Conservation (phyloP, 23 tunicate genomes). For the Corella eumyota region DNA sequence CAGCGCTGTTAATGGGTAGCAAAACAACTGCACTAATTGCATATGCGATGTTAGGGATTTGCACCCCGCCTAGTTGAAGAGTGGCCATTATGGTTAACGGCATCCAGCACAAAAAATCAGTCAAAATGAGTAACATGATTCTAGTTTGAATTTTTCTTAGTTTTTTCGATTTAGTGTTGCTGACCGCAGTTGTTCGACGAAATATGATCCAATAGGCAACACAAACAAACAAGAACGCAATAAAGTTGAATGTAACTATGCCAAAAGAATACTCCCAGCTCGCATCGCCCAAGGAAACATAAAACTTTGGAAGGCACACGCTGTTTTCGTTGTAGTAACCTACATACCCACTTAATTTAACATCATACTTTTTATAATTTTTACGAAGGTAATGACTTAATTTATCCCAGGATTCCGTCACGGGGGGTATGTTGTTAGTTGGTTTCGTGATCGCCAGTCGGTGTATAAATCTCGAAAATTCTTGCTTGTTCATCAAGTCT, state of each 20-base stretch:
- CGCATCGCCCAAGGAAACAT: constrained; percentile 24
- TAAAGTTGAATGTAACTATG: constrained; percentile 45
- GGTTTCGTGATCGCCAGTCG: constrained; percentile 13
- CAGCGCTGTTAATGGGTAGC: constrained; percentile 67
- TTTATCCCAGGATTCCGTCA: constrained; percentile 2
- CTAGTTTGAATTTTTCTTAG: constrained; percentile 27
- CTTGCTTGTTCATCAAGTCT: too few species aligned
- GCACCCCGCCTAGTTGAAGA: constrained; percentile 9
- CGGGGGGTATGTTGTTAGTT: not conserved
- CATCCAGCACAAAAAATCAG: constrained; percentile 60
- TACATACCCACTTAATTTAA: too few species aligned
- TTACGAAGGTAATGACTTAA: not conserved
- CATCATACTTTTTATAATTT: constrained; percentile 22
- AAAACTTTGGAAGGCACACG: constrained; percentile 56
- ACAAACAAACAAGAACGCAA: constrained; percentile 36
- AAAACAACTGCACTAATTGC: constrained; percentile 40
- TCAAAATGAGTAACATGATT: constrained; percentile 23
- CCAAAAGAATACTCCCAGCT: constrained; percentile 63
- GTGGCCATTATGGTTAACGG: constrained; percentile 48
- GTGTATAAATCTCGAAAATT: constrained; percentile 25
- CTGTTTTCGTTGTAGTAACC: constrained; percentile 59
- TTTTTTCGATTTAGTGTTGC: constrained; percentile 8
- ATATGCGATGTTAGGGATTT: constrained; percentile 22
- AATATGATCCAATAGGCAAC: constrained; percentile 41
- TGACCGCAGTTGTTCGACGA: constrained; percentile 4